Conservation (phyloP, 2,888 invertebrate species). For the Euzetes globulus region DNA sequence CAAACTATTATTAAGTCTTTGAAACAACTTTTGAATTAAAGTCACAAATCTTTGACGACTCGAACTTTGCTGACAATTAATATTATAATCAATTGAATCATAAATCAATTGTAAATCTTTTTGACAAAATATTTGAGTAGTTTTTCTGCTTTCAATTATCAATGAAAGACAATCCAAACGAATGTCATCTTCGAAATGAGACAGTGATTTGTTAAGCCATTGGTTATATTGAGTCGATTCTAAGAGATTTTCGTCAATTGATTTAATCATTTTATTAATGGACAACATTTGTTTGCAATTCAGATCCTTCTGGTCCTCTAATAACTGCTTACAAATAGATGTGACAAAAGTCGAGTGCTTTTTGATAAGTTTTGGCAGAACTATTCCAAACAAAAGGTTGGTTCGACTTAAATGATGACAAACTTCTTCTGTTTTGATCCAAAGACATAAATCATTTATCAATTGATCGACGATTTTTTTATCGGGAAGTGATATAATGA, state of each 20-base stretch:
- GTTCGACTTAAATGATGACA: background rate
- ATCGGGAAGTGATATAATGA: constrained; percentile 5
- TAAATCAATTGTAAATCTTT: constrained; percentile 17
- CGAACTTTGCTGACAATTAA: constrained; percentile 38
- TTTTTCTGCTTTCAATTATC: constrained; percentile 26
- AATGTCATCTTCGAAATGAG: constrained; percentile 28
- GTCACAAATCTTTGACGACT: constrained; percentile 38
- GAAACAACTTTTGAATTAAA: constrained; percentile 37
- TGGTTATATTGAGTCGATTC: background rate
- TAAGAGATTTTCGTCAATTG: background rate
- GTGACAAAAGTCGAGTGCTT: constrained; percentile 3
- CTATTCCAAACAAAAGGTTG: constrained; percentile 4
- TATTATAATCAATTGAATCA: constrained; percentile 18
- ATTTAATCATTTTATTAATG: constrained; percentile 16
- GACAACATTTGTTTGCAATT: constrained; percentile 11
- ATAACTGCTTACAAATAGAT: background rate
- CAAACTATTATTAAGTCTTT: constrained; percentile 24
- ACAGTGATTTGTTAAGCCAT: background rate
- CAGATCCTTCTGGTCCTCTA: background rate
- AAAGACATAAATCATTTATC: background rate
- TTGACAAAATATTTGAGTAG: background rate
- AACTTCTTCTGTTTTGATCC: background rate
- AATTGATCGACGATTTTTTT: background rate
- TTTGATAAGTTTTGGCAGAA: constrained; percentile 32
- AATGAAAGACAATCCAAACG: constrained; percentile 23